Percentiles rank a stretch among this genome's conserved stretches.
Conservation (phyloP, 2,888 invertebrate species). For the Dicyrtoma fusca region DNA sequence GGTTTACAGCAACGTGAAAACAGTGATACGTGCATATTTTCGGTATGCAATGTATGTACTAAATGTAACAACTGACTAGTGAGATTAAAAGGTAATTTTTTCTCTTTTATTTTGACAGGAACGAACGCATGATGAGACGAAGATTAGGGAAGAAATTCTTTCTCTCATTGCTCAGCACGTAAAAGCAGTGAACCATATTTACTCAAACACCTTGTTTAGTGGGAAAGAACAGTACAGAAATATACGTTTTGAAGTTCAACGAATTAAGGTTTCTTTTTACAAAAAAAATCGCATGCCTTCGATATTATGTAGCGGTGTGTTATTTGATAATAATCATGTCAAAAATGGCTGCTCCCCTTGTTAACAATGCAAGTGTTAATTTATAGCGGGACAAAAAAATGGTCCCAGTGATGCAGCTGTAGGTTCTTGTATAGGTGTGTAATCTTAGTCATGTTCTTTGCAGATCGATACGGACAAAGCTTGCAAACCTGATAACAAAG, state of each 20-base stretch:
- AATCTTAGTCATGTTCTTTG: no score
- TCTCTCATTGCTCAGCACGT: slow-evolving; percentile 98
- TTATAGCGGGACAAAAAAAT: no score
- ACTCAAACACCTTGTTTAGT: slow-evolving; percentile 91
- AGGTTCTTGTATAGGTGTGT: no score
- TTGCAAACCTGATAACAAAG: slow-evolving; percentile 69
- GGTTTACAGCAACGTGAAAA: no score
- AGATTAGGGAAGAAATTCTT: slow-evolving; percentile 95
- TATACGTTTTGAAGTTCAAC: slow-evolving; percentile 94
- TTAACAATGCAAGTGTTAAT: no score
- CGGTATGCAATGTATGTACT: no score
- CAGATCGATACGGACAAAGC: slow-evolving; percentile 90
- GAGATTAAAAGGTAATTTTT: neutral
- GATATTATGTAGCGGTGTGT: no score
- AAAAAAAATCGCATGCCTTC: neutral
- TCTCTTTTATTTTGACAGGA: slow-evolving; percentile 54
- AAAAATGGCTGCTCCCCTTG: slow-evolving; percentile 43
- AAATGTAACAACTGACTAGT: no score
- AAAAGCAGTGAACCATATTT: slow-evolving; percentile 96
- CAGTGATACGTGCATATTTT: no score
- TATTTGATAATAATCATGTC: slow-evolving; percentile 7
- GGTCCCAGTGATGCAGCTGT: no score
- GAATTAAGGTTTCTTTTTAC: slow-evolving; percentile 69
- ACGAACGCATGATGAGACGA: slow-evolving; percentile 64
- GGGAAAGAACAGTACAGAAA: slow-evolving; percentile 74